phyloP scores from a whole-genome alignment of 2,888 invertebrate species.

The Apamea sordens region DNA sequence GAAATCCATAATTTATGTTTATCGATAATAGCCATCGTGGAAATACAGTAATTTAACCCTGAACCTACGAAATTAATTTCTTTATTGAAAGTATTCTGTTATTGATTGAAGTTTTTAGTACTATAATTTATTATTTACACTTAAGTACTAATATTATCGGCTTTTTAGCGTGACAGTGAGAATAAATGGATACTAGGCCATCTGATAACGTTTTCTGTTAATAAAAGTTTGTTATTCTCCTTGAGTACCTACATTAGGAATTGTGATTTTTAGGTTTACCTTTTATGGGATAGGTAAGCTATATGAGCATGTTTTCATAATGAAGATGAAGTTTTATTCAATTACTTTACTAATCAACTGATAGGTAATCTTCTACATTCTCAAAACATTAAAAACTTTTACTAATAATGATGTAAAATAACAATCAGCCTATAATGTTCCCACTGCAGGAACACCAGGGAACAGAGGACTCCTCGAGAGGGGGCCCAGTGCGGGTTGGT shows the following conservation, averaged over 20 bases:
- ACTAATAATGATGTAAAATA: too few relatives aligned
- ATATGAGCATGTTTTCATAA: neutral
- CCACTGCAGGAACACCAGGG: too few relatives aligned
- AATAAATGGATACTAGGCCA: slow-evolving; percentile 37
- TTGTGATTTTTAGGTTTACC: neutral
- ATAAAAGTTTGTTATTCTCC: slow-evolving; percentile 10
- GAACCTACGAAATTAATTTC: slow-evolving; percentile 2
- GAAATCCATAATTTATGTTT: neutral
- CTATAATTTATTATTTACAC: slow-evolving; percentile 39
- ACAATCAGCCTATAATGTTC: too few relatives aligned
- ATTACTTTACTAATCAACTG: neutral
- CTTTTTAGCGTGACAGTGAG: slow-evolving; percentile 19
- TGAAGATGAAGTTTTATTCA: neutral
- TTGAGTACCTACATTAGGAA: neutral
- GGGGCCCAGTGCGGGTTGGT: neutral
- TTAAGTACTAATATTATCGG: neutral
- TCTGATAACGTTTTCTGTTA: slow-evolving; percentile 28
- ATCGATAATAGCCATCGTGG: neutral
- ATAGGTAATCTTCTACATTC: neutral
- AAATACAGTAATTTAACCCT: slow-evolving; percentile 6
- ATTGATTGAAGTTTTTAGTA: slow-evolving; percentile 32
- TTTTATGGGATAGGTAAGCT: neutral
- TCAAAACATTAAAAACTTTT: neutral
- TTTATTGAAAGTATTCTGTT: slow-evolving; percentile 17
- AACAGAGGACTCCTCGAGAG: too few relatives aligned